phyloP scores from a whole-genome alignment of 1,140 invertebrate species.

The Nymphalis io region DNA sequence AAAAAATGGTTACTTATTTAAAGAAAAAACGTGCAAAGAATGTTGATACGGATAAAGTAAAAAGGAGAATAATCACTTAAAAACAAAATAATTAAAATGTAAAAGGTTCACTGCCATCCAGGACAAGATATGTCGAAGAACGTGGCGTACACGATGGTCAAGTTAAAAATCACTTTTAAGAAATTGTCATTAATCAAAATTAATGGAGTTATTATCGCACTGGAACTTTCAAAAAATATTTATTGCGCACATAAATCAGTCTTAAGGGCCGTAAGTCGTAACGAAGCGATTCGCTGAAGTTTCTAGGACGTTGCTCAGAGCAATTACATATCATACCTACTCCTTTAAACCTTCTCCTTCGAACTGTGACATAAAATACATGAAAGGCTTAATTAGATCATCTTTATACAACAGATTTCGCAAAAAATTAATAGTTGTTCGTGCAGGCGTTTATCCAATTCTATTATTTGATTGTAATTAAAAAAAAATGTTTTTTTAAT shows the following conservation, averaged over 20 bases:
- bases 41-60: slow-evolving; percentile 43
- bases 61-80: slow-evolving; percentile 65
- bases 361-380: slow-evolving; percentile 24
- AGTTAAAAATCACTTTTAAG: slow-evolving; percentile 76
- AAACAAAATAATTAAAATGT: slow-evolving; percentile 70
- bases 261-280: slow-evolving; percentile 75
- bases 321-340: slow-evolving; percentile 20
- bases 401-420: slow-evolving; percentile 1
- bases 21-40: slow-evolving; percentile 19
- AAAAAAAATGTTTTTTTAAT: neutral
- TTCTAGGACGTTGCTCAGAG: slow-evolving; percentile 64
- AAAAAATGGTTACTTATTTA: slow-evolving; percentile 1
- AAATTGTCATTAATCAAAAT: slow-evolving; percentile 80
- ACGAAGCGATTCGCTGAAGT: slow-evolving; percentile 65
- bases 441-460: neutral
- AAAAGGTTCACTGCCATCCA: slow-evolving; percentile 54
- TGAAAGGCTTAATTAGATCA: slow-evolving; percentile 26
- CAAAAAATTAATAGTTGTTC: neutral
- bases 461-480: neutral
- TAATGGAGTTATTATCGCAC: slow-evolving; percentile 80
- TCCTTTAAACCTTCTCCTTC: slow-evolving; percentile 22
- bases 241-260: slow-evolving; percentile 76
- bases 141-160: slow-evolving; percentile 44
- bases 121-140: slow-evolving; percentile 54
- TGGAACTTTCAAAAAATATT: slow-evolving; percentile 79